phyloP scores from a whole-genome alignment of 2,113 vertebrate species.

The Apeltes quadracus region DNA sequence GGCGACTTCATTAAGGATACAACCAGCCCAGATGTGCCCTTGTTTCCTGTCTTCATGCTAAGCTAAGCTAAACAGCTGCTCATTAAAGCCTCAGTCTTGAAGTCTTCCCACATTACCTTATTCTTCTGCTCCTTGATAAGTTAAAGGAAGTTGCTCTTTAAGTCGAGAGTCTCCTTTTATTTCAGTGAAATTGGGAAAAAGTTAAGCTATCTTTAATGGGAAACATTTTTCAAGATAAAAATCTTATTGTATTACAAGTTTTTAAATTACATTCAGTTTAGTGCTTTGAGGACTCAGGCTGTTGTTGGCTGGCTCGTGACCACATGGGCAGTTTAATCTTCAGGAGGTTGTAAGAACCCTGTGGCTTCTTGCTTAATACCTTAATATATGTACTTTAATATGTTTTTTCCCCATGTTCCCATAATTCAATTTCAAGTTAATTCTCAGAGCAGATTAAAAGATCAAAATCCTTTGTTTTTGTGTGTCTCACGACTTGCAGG shows the following conservation, averaged over 20 bases:
- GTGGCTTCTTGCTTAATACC: background rate
- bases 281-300: slow-evolving; percentile 10
- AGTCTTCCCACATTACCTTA: background rate
- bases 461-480: slow-evolving; percentile 15
- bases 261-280: background rate
- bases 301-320: slow-evolving; percentile 9
- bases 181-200: background rate
- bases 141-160: background rate
- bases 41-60: background rate
- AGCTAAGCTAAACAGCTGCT: background rate
- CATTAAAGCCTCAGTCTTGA: background rate
- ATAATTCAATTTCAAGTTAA: background rate
- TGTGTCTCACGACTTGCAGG: slow-evolving; percentile 79
- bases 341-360: background rate
- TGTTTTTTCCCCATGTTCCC: background rate
- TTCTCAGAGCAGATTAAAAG: background rate
- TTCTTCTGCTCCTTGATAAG: background rate
- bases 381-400: slow-evolving; percentile 9
- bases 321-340: background rate
- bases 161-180: background rate
- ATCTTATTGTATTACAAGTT: background rate
- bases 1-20: background rate
- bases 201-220: background rate
- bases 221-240: background rate
- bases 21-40: background rate